Percentiles rank a stretch among this genome's conserved stretches.
These are phyloP conservation scores for Aplidium turbinatum DNA, from an alignment of 23 tunicate genomes.

Conservation along the genomic window DNA sequence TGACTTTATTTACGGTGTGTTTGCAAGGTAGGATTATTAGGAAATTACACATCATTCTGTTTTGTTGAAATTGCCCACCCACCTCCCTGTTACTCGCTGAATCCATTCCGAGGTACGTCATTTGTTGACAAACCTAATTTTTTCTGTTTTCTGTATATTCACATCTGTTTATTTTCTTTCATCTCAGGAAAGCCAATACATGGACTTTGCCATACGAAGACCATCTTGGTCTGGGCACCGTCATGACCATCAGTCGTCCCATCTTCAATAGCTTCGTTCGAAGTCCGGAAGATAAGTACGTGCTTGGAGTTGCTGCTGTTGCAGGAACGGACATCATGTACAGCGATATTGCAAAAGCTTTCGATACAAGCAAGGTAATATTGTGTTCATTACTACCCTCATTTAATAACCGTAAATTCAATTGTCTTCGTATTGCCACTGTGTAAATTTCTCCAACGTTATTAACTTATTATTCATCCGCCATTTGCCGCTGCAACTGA, in stretches of 20 bases:
- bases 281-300: background rate
- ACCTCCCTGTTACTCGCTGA: background rate
- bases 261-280: constrained; percentile 21
- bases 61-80: no score
- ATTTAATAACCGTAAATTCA: background rate
- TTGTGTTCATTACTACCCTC: no score
- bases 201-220: constrained; percentile 86
- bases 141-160: no score
- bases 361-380: constrained; percentile 45
- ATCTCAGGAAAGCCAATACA: constrained; percentile 36
- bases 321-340: constrained; percentile 62
- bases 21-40: no score
- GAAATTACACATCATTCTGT: no score
- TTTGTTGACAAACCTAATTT: no score
- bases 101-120: no score
- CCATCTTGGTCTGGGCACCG: constrained; percentile 56
- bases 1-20: no score
- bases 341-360: constrained; percentile 40
- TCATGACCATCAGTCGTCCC: constrained; percentile 62
- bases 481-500: no score
- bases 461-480: no score
- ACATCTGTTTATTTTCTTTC: background rate
- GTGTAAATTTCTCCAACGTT: no score
- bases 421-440: no score
- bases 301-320: constrained; percentile 29